These are phyloP conservation scores for Diachasmimorpha longicaudata DNA, from an alignment of 1,140 invertebrate genomes.

Conservation along the genomic window DNA sequence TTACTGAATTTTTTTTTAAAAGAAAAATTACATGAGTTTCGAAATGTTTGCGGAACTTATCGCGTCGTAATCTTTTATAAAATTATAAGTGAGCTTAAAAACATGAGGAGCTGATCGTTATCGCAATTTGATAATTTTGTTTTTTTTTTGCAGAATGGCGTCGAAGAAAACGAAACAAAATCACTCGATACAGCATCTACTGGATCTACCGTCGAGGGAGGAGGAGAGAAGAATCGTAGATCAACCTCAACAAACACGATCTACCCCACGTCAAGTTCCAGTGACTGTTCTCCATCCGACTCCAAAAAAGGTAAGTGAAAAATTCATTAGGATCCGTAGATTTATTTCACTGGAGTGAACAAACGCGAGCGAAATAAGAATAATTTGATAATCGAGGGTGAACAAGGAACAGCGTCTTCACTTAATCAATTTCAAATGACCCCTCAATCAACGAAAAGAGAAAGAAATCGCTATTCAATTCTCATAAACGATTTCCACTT, in stretches of 20 bases:
- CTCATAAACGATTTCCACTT: not conserved
- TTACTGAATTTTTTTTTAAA: no score
- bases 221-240: constrained; percentile 47
- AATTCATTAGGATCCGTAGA: not conserved
- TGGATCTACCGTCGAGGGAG: constrained; percentile 55
- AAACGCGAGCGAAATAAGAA: not conserved
- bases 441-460: not conserved
- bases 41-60: no score
- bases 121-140: constrained; percentile 1
- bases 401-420: not conserved
- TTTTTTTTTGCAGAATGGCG: constrained; percentile 49
- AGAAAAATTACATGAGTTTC: no score
- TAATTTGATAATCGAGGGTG: not conserved
- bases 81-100: not conserved
- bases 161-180: constrained; percentile 55
- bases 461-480: not conserved
- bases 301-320: constrained; percentile 55
- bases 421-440: not conserved
- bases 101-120: not conserved
- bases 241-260: constrained; percentile 41
- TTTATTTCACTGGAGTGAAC: not conserved
- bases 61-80: no score
- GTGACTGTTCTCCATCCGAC: constrained; percentile 56
- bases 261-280: constrained; percentile 55
- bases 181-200: constrained; percentile 59